Conservation (phyloP, 2,888 invertebrate genomes). For the Megalurothrips usitatus region DNA sequence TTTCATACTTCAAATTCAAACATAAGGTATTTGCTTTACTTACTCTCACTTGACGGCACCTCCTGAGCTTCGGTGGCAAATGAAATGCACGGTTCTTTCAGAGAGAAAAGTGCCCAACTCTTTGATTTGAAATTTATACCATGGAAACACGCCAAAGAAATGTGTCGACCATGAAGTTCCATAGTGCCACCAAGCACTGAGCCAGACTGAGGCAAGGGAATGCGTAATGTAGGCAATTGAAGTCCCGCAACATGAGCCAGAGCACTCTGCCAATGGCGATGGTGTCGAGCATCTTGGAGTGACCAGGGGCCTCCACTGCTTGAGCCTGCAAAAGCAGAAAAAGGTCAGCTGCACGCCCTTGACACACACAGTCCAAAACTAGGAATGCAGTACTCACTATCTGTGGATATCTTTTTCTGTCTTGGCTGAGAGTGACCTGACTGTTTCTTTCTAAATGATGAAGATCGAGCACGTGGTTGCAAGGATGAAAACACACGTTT, state of each 20-base stretch:
- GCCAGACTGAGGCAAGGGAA: slow-evolving; percentile 49
- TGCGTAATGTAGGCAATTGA: slow-evolving; percentile 60
- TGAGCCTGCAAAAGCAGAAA: slow-evolving; percentile 10
- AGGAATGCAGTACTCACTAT: neutral
- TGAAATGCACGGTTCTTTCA: slow-evolving; percentile 87
- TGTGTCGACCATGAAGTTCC: slow-evolving; percentile 83
- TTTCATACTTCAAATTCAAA: slow-evolving; percentile 5
- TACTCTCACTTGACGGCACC: slow-evolving; percentile 63
- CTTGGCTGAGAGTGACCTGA: neutral
- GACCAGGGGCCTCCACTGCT: slow-evolving; percentile 39
- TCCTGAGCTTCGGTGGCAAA: slow-evolving; percentile 93
- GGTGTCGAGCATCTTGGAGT: slow-evolving; percentile 67
- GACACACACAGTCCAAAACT: too few species aligned
- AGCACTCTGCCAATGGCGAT: slow-evolving; percentile 93
- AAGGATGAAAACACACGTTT: slow-evolving; percentile 81
- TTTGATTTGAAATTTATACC: slow-evolving; percentile 95
- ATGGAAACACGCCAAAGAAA: slow-evolving; percentile 94
- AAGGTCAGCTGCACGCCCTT: neutral
- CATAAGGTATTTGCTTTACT: slow-evolving; percentile 38
- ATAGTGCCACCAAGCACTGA: slow-evolving; percentile 83
- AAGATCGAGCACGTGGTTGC: slow-evolving; percentile 50
- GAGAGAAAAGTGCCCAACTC: slow-evolving; percentile 92
- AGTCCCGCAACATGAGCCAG: slow-evolving; percentile 75
- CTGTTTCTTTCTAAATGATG: slow-evolving; percentile 14
- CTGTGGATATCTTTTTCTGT: neutral